Evolutionary conservation across 2,888 invertebrate genomes (phyloP).

Genomic region (Protophormia terraenovae): DNA sequence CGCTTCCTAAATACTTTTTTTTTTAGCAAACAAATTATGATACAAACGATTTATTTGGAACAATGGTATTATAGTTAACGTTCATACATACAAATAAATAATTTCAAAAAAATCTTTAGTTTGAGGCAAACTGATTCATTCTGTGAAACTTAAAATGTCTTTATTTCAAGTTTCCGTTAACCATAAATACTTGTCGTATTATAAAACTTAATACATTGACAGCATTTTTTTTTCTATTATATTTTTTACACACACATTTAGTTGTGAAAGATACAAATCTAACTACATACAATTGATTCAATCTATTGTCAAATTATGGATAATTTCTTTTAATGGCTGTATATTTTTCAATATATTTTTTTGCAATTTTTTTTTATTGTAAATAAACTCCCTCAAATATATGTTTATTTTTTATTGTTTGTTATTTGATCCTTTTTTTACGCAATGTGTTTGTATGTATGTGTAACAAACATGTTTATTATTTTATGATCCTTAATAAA

Average conservation of each 20-base stretch:
- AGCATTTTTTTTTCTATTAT: neutral
- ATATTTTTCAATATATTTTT: neutral
- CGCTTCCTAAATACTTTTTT: neutral
- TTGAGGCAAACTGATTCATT: constrained; percentile 32
- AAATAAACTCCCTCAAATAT: constrained; percentile 27
- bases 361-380: neutral
- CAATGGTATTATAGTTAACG: constrained; percentile 30
- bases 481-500: constrained; percentile 50
- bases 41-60: constrained; percentile 64
- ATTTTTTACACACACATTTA: neutral
- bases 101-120: neutral
- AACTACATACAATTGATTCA: constrained; percentile 45
- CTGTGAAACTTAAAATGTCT: constrained; percentile 46
- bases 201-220: neutral
- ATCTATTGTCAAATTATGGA: constrained; percentile 55
- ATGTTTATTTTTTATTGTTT: constrained; percentile 14
- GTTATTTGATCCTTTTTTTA: constrained; percentile 60
- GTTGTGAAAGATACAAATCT: neutral
- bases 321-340: constrained; percentile 58
- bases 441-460: neutral
- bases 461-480: constrained; percentile 47
- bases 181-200: constrained; percentile 59
- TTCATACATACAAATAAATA: neutral
- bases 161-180: constrained; percentile 62
- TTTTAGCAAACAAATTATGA: constrained; percentile 57